phyloP scores from a whole-genome alignment of 2,797 vertebrate genomes.

The Monodelphis domestica region DNA sequence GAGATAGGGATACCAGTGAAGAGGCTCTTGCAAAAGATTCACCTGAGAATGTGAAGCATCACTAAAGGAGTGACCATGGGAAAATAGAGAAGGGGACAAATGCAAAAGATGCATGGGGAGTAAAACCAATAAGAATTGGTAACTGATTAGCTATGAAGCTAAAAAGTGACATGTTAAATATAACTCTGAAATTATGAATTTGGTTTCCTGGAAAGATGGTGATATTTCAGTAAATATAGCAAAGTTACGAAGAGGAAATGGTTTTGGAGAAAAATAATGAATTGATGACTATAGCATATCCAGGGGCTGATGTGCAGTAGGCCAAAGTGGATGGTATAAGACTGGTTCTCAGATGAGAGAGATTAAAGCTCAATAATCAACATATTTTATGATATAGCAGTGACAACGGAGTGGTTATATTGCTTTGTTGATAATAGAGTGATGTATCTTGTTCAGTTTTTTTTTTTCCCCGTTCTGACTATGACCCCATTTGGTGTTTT shows the following conservation, averaged over 20 bases:
- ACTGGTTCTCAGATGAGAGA: neutral
- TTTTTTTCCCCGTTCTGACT: no score
- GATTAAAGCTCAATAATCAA: neutral
- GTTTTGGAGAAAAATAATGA: neutral
- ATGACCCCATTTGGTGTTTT: no score
- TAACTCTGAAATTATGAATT: neutral
- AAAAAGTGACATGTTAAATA: no score
- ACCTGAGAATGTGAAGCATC: no score
- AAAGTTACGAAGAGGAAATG: neutral
- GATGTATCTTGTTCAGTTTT: no score
- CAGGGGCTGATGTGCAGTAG: neutral
- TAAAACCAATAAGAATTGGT: neutral
- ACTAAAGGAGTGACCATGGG: no score
- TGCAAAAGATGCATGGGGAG: neutral
- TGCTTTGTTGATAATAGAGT: neutral
- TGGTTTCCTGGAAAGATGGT: neutral
- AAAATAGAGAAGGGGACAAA: neutral
- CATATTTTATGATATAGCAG: neutral
- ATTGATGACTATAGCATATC: neutral
- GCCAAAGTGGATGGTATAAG: neutral
- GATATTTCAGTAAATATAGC: neutral
- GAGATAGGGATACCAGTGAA: neutral
- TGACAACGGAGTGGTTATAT: no score
- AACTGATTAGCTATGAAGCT: neutral
- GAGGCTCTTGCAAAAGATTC: neutral